Conservation (phyloP, 2,888 invertebrate species). For the Cinara cedri region DNA sequence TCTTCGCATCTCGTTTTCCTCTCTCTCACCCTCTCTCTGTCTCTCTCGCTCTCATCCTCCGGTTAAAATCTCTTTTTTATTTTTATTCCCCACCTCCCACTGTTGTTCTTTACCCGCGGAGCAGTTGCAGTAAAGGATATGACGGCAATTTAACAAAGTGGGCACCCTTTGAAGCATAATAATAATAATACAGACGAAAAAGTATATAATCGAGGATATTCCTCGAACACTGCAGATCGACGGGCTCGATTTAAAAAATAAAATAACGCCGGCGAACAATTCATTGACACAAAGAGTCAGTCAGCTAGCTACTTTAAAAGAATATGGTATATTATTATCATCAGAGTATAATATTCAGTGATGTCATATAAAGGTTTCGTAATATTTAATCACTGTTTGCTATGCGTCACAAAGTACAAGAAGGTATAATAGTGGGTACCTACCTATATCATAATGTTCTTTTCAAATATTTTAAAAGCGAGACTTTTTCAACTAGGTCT, state of each 20-base stretch:
- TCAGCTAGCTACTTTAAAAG: not conserved
- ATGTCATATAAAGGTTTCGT: not conserved
- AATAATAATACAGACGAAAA: constrained; percentile 40
- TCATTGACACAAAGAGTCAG: not conserved
- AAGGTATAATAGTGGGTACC: no score
- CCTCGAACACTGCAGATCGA: constrained; percentile 5
- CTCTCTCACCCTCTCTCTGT: constrained; percentile 4
- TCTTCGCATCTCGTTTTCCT: constrained; percentile 52
- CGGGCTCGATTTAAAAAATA: constrained; percentile 1
- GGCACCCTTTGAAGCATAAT: constrained; percentile 33
- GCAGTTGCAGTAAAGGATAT: constrained; percentile 31
- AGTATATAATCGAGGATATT: not conserved
- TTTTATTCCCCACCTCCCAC: constrained; percentile 12
- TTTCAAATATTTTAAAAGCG: not conserved
- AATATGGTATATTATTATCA: not conserved
- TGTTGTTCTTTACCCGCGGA: constrained; percentile 32
- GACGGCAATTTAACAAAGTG: constrained; percentile 54
- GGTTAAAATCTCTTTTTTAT: constrained; percentile 5
- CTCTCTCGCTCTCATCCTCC: not conserved
- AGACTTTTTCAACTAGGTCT: not conserved
- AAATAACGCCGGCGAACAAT: not conserved
- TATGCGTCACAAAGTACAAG: not conserved
- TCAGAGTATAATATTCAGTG: no score
- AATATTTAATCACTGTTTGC: not conserved
- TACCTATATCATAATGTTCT: no score